Percentiles rank a stretch among this genome's conserved stretches.
phyloP scores from a whole-genome alignment of 2,797 vertebrate species.

The Peromyscus melanophrys region DNA sequence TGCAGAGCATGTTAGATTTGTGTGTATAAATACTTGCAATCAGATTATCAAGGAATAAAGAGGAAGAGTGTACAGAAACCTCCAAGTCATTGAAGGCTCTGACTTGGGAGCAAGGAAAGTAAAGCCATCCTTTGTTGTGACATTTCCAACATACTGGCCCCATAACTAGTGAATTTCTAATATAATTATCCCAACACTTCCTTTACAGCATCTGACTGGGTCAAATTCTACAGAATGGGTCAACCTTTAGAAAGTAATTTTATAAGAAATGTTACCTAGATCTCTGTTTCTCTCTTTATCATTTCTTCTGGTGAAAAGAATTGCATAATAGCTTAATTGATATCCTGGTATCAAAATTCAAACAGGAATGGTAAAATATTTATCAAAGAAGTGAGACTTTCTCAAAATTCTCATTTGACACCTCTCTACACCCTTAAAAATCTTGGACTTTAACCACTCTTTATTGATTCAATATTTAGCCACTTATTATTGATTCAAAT shows the following conservation, averaged over 20 bases:
- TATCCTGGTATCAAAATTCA: conserved; percentile 1
- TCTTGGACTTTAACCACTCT: not conserved
- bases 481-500: not conserved
- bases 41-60: not conserved
- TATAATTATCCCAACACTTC: not conserved
- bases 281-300: not conserved
- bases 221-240: not conserved
- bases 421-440: not conserved
- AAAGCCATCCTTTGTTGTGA: not conserved
- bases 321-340: not conserved
- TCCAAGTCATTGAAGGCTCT: not conserved
- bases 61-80: not conserved
- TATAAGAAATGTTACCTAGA: not conserved
- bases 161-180: not conserved
- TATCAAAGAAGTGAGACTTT: not conserved
- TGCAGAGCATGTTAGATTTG: not conserved
- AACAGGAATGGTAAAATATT: not conserved
- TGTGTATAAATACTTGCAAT: not conserved
- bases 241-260: not conserved
- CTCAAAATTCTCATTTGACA: not conserved
- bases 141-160: accelerated
- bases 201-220: not conserved
- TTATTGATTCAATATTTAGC: not conserved
- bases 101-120: not conserved
- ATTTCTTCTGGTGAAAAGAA: conserved; percentile 10